Evolutionary conservation across 2,888 invertebrate species (phyloP).

Genomic region (Bimastos eiseni): DNA sequence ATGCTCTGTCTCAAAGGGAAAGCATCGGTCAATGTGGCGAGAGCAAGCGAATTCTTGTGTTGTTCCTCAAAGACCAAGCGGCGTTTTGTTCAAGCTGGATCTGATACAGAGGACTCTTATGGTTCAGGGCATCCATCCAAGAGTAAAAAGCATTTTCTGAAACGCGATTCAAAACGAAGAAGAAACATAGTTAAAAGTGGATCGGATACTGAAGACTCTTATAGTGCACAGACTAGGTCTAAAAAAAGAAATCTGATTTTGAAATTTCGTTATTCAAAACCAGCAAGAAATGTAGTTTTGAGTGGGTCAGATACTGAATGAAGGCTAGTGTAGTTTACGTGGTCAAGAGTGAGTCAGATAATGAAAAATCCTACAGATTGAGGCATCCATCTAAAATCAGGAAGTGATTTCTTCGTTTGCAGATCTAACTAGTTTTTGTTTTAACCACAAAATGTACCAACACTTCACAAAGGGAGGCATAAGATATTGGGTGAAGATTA

Average conservation of each 20-base stretch:
- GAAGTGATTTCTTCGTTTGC: not conserved
- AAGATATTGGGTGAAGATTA: not conserved
- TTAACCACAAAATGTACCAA: not conserved
- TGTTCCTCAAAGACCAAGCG: not conserved
- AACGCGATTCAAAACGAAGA: not conserved
- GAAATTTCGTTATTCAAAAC: constrained; percentile 34
- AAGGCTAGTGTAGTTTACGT: not conserved
- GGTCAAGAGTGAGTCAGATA: not conserved
- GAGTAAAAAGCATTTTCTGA: not conserved
- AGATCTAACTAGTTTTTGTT: not conserved
- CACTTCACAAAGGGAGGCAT: not conserved
- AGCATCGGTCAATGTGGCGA: not conserved
- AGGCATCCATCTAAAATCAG: too few species aligned
- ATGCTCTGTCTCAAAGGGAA: not conserved
- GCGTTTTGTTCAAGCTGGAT: not conserved
- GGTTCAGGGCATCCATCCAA: not conserved
- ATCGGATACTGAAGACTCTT: constrained; percentile 9
- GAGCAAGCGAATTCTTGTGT: not conserved
- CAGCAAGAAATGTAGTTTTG: constrained; percentile 1
- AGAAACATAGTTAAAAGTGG: not conserved
- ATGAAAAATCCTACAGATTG: not conserved
- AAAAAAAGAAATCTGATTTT: not conserved
- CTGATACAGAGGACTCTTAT: not conserved
- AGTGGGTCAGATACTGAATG: not conserved
- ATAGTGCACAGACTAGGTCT: not conserved